These are phyloP conservation scores for Phytoseiulus persimilis DNA, from an alignment of 2,888 invertebrate genomes.

Conservation along the genomic window DNA sequence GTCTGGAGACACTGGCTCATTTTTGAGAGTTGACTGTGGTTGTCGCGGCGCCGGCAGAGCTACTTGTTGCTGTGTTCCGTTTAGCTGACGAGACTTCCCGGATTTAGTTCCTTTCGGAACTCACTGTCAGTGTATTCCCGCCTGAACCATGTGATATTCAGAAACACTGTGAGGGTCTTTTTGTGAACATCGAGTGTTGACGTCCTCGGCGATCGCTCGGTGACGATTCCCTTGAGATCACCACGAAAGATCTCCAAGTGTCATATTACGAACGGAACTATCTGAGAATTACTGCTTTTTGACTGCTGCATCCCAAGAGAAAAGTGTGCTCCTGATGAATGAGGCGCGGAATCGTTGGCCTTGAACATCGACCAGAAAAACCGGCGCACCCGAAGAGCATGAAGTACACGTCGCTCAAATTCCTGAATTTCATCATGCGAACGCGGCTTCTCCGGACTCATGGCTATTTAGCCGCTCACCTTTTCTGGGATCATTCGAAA, in stretches of 20 bases:
- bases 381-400: neutral
- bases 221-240: too few species aligned
- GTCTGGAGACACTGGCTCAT: neutral
- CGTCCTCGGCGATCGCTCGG: too few species aligned
- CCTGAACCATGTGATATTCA: too few species aligned
- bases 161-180: too few species aligned
- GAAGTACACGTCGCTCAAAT: neutral
- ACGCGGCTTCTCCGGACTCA: neutral
- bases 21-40: neutral
- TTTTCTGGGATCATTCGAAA: too few species aligned
- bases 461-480: neutral
- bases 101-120: neutral
- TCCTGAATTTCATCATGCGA: neutral
- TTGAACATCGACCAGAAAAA: neutral
- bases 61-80: neutral
- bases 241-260: neutral
- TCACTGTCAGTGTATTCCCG: too few species aligned
- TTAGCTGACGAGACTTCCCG: neutral
- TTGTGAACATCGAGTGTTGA: too few species aligned
- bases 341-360: neutral
- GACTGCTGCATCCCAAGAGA: neutral
- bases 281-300: neutral
- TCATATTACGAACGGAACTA: neutral
- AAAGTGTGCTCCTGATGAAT: neutral
- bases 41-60: neutral